phyloP scores from a whole-genome alignment of 2,888 invertebrate genomes.

The Druceiella hillmani region DNA sequence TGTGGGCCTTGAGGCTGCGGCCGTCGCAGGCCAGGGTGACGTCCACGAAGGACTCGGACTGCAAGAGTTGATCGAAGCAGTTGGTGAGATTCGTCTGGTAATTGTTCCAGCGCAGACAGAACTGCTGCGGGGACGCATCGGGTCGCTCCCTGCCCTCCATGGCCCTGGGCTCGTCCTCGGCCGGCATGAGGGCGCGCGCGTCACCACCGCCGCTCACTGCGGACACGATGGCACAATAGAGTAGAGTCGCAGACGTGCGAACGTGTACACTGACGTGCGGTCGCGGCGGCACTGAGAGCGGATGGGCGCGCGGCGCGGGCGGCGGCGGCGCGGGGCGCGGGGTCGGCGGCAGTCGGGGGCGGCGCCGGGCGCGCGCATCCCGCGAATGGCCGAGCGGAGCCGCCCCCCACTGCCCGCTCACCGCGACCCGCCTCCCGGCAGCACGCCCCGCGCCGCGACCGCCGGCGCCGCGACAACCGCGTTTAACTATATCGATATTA shows the following conservation, averaged over 20 bases:
- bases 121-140: slow-evolving; percentile 66
- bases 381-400: slow-evolving; percentile 29
- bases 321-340: slow-evolving; percentile 38
- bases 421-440: slow-evolving; percentile 27
- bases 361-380: slow-evolving; percentile 29
- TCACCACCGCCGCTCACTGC: slow-evolving; percentile 13
- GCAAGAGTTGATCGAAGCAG: slow-evolving; percentile 84
- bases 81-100: slow-evolving; percentile 85
- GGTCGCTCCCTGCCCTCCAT: slow-evolving; percentile 41
- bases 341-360: slow-evolving; percentile 34
- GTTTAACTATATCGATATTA: not conserved
- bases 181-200: slow-evolving; percentile 34
- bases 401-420: slow-evolving; percentile 30
- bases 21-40: slow-evolving; percentile 90
- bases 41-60: slow-evolving; percentile 86
- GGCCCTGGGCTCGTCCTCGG: slow-evolving; percentile 46
- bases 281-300: slow-evolving; percentile 30
- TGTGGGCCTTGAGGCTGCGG: slow-evolving; percentile 86
- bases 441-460: slow-evolving; percentile 17
- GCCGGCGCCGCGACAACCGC: slow-evolving; percentile 22
- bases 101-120: slow-evolving; percentile 91
- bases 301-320: slow-evolving; percentile 32
- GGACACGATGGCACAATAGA: slow-evolving; percentile 5
- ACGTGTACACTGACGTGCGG: not conserved
- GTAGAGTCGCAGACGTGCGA: slow-evolving; percentile 1